Conservation (phyloP, 1,140 invertebrate genomes). For the Wasmannia auropunctata region DNA sequence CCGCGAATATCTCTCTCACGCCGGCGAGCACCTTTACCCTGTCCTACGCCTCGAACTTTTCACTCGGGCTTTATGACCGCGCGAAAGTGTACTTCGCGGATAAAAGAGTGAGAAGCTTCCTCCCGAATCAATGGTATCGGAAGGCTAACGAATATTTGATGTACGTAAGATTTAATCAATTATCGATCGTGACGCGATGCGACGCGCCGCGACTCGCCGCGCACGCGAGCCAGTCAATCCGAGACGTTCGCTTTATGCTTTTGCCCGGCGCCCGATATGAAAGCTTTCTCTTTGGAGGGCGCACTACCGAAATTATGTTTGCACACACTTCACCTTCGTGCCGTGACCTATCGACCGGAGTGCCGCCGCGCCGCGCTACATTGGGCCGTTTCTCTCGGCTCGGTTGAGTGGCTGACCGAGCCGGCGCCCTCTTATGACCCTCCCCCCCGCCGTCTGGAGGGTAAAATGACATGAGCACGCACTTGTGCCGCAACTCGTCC, state of each 20-base stretch:
- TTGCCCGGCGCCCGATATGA: background rate
- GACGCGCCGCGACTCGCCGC: slow-evolving; percentile 4
- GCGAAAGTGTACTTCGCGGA: background rate
- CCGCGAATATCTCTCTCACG: slow-evolving; percentile 2
- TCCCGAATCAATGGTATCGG: slow-evolving; percentile 5
- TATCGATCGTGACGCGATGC: slow-evolving; percentile 52
- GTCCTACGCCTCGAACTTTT: slow-evolving; percentile 29
- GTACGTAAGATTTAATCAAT: slow-evolving; percentile 53
- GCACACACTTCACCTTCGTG: slow-evolving; percentile 62
- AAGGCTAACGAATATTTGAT: slow-evolving; percentile 42
- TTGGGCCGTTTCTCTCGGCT: background rate
- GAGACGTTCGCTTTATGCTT: slow-evolving; percentile 33
- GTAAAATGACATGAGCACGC: slow-evolving; percentile 37
- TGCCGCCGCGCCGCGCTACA: background rate
- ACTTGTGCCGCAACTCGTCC: slow-evolving; percentile 9
- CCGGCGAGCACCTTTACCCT: background rate
- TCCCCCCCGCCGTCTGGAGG: background rate
- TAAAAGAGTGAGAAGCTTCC: slow-evolving; percentile 11
- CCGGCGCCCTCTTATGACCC: slow-evolving; percentile 32
- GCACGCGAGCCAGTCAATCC: slow-evolving; percentile 22
- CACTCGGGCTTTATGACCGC: slow-evolving; percentile 5
- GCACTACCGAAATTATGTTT: slow-evolving; percentile 76
- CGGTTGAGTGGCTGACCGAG: slow-evolving; percentile 39
- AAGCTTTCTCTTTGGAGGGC: slow-evolving; percentile 37
- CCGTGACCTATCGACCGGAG: slow-evolving; percentile 68